Evolutionary conservation across 2,113 vertebrate species (phyloP).

Genomic region (Asarcornis scutulata): DNA sequence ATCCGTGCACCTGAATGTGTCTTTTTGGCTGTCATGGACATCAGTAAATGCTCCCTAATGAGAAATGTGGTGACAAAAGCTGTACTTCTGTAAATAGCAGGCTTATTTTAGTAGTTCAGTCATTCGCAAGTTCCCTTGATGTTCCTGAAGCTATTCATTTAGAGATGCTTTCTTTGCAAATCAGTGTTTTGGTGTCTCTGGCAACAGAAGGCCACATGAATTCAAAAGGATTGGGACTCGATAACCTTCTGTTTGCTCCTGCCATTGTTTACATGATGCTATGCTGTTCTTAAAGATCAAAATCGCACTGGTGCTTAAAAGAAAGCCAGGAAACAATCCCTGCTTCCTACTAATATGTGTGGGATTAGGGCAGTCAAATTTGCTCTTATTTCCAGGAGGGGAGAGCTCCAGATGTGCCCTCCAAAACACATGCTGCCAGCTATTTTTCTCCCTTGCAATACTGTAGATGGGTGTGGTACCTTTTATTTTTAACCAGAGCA

Average conservation of each 20-base stretch:
- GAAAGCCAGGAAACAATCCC: background rate
- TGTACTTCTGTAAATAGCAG: background rate
- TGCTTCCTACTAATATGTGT: background rate
- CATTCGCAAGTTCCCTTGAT: background rate
- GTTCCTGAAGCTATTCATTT: background rate
- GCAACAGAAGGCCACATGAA: background rate
- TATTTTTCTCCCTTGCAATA: background rate
- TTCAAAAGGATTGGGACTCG: background rate
- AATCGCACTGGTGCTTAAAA: background rate
- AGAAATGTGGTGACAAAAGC: background rate
- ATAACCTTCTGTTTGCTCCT: background rate
- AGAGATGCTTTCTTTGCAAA: background rate
- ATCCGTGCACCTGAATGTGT: accelerated
- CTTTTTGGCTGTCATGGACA: background rate
- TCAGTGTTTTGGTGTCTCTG: background rate
- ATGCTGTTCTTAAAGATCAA: background rate
- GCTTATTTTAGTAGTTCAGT: background rate
- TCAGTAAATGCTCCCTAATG: background rate
- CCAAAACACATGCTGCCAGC: background rate
- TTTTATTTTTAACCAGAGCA: background rate
- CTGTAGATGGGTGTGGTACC: background rate
- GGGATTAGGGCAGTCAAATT: background rate
- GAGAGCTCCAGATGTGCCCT: background rate
- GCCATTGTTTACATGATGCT: background rate
- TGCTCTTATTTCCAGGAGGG: background rate